Base-by-base conservation (phyloP, 2,888 invertebrate species). In the Netelia fuscicornis region DNA sequence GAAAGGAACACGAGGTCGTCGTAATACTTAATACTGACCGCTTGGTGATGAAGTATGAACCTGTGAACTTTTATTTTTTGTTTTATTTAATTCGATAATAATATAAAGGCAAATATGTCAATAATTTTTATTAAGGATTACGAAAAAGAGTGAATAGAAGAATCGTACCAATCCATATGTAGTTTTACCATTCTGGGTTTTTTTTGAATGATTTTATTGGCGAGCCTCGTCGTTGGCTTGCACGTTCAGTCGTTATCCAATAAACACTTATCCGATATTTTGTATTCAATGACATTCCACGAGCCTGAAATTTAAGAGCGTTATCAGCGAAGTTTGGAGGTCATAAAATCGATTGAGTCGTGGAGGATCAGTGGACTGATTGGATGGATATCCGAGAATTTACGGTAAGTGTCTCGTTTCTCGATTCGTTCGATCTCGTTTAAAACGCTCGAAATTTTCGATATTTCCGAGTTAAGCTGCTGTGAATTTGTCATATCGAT, bases 251-350 rank as follows among this genome's bases (percentile, higher is more conserved):
- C 89, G 30, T 88, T 87, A 25, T 89, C 78, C 76, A 88, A 84
- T 81, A 89, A 92, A 81, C 86, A 83, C 78, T 85, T 81, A 86
- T 91, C 85, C 82, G 92, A 92, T 88, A 92, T 90, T 89, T 90
- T 91, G 86, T 91, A 92, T 85, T 90, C 85, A 83, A 92, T 92
- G 86, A 87, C 71, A 86, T 89, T 89, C 79, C 88, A 74, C 78
- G 88, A 71, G 74, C 72, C 90, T 91, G 83, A 77, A 86, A 88
- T 82, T 82, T 71, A 78, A 86, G 85, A 89, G 42, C 17, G 42
- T 88, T 89, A 88, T 89, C 70, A 78, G 76, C 81, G 85, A 68
- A 60, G 44, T 58, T 72, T 58, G 17, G 17, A 20, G 56, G 20
- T 37, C 30, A 71, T 11, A 56, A 76, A 17, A 44, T 20, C 52